These are phyloP conservation scores for Ptychodera flava DNA, from an alignment of 35 echinoderm and acorn worm species.

Conservation along the genomic window DNA sequence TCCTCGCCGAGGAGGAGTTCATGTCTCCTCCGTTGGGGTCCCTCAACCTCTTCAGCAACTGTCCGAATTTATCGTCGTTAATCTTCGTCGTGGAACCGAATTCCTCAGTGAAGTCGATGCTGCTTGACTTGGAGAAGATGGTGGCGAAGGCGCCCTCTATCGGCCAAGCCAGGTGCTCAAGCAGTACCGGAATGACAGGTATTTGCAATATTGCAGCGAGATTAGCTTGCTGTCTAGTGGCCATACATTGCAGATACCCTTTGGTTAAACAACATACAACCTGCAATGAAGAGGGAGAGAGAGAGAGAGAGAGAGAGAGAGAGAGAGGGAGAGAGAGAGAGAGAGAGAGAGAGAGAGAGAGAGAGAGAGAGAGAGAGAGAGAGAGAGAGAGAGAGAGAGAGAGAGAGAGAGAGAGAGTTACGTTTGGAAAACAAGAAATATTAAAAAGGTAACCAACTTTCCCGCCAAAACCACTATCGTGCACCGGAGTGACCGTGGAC, in stretches of 20 bases:
- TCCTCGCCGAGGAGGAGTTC: neutral
- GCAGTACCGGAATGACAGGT: slow-evolving; percentile 91
- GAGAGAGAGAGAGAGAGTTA: too few relatives aligned
- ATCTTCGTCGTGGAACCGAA: neutral
- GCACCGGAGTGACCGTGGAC: too few relatives aligned
- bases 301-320: too few relatives aligned
- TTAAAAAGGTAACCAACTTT: too few relatives aligned
- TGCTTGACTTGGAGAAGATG: neutral
- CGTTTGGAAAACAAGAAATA: too few relatives aligned
- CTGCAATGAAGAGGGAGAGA: slow-evolving; percentile 23
- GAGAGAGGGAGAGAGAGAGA: too few relatives aligned
- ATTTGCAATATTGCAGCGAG: slow-evolving; percentile 88
- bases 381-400: too few relatives aligned
- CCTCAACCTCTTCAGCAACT: neutral
- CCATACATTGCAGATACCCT: neutral
- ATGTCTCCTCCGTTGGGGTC: neutral
- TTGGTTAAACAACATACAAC: slow-evolving; percentile 13
- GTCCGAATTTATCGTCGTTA: neutral
- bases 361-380: too few relatives aligned
- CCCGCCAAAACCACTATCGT: too few relatives aligned
- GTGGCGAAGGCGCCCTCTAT: slow-evolving; percentile 42
- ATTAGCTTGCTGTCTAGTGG: slow-evolving; percentile 12
- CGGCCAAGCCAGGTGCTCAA: slow-evolving; percentile 76
- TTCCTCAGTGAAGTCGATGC: neutral
- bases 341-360: too few relatives aligned